phyloP scores from a whole-genome alignment of 2,113 vertebrate species.

The Ochotona curzoniae region DNA sequence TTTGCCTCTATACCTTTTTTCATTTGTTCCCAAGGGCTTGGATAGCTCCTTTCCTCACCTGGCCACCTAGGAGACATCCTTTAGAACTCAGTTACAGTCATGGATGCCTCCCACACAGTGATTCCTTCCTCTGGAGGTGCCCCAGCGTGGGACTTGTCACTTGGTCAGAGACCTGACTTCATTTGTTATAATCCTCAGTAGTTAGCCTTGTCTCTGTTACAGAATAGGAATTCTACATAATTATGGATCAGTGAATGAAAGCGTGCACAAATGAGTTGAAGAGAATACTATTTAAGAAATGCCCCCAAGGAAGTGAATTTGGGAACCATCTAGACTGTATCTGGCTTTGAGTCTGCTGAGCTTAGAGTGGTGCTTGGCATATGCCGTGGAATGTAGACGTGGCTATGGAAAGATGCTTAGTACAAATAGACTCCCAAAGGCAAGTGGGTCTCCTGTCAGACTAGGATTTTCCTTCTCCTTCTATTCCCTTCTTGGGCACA shows the following conservation, averaged over 20 bases:
- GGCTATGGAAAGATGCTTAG: not conserved
- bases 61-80: not conserved
- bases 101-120: not conserved
- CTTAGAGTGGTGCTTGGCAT: too few relatives aligned
- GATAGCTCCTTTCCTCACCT: not conserved
- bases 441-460: not conserved
- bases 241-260: not conserved
- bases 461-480: not conserved
- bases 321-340: not conserved
- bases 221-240: not conserved
- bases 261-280: not conserved
- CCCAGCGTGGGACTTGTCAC: not conserved
- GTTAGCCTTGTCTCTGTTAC: not conserved
- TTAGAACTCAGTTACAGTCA: not conserved
- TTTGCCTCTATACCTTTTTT: not conserved
- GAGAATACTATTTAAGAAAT: too few relatives aligned
- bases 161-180: not conserved
- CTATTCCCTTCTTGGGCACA: not conserved
- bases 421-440: not conserved
- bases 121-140: too few relatives aligned
- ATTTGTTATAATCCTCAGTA: not conserved
- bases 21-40: not conserved
- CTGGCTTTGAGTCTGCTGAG: not conserved
- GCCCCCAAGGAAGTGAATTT: too few relatives aligned
- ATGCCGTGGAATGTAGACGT: rapidly evolving